phyloP scores from a whole-genome alignment of 2,113 vertebrate species.

The Anhinga anhinga region DNA sequence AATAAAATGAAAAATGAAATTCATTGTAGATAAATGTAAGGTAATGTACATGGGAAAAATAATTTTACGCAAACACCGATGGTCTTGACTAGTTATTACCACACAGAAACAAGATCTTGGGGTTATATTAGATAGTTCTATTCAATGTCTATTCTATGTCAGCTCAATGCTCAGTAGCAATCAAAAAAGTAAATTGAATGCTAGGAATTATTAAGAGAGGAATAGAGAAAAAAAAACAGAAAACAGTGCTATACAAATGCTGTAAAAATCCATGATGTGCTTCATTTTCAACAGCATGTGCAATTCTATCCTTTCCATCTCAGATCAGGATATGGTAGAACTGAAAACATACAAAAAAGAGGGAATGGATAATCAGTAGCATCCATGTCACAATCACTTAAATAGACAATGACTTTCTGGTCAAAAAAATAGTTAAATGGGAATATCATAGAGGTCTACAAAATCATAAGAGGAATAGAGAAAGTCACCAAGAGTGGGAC shows the following conservation, averaged over 20 bases:
- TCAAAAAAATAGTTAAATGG: not conserved
- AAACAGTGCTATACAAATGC: not conserved
- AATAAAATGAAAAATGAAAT: slow-evolving; percentile 5
- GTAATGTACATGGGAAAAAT: not conserved
- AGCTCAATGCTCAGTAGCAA: not conserved
- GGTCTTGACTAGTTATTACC: not conserved
- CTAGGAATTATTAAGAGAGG: not conserved
- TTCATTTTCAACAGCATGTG: not conserved
- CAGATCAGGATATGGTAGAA: not conserved
- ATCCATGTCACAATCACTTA: not conserved
- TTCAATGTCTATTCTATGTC: not conserved
- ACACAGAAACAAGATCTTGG: not conserved
- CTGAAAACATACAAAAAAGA: not conserved
- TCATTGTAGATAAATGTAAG: not conserved
- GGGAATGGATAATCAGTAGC: not conserved
- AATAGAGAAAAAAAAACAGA: not conserved
- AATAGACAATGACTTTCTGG: not conserved
- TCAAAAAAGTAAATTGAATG: slow-evolving; percentile 2
- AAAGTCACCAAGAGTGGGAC: not conserved
- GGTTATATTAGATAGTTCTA: not conserved
- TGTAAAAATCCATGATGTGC: not conserved
- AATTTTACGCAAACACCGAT: not conserved
- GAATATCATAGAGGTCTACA: not conserved
- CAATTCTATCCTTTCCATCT: not conserved
- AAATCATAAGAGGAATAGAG: not conserved